These are phyloP conservation scores for Cosmopolites sordidus DNA, from an alignment of 2,888 invertebrate genomes.

Conservation along the genomic window DNA sequence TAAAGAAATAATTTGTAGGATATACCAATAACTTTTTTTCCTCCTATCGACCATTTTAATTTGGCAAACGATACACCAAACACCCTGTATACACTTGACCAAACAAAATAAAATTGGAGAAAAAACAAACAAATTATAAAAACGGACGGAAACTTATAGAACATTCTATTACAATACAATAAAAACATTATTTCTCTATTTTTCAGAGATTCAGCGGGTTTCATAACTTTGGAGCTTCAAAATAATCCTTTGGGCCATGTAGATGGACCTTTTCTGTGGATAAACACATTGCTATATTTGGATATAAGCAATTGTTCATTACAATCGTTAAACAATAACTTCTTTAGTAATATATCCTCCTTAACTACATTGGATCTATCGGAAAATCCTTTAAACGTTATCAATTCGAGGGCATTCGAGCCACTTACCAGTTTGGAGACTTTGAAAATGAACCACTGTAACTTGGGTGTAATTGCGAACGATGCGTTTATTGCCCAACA, in stretches of 20 bases:
- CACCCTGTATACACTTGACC: too few relatives aligned
- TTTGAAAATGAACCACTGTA: constrained; percentile 62
- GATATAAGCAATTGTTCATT: constrained; percentile 65
- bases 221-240: constrained; percentile 66
- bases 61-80: too few relatives aligned
- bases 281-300: constrained; percentile 62
- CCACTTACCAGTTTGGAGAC: constrained; percentile 62
- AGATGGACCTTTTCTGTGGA: constrained; percentile 62
- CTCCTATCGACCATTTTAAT: too few relatives aligned
- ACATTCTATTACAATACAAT: too few relatives aligned
- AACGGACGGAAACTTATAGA: too few relatives aligned
- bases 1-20: too few relatives aligned
- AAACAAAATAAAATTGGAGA: too few relatives aligned
- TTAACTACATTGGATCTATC: constrained; percentile 67
- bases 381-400: constrained; percentile 58
- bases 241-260: constrained; percentile 61
- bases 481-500: constrained; percentile 56
- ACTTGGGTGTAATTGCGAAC: constrained; percentile 56
- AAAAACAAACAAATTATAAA: too few relatives aligned
- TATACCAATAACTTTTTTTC: too few relatives aligned
- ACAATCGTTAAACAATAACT: constrained; percentile 55
- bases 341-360: constrained; percentile 64
- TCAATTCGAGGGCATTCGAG: constrained; percentile 59
- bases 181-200: too few relatives aligned
- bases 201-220: constrained; percentile 62